Evolutionary conservation across 2,888 invertebrate genomes (phyloP).

Genomic region (Pediacus dermestoides): DNA sequence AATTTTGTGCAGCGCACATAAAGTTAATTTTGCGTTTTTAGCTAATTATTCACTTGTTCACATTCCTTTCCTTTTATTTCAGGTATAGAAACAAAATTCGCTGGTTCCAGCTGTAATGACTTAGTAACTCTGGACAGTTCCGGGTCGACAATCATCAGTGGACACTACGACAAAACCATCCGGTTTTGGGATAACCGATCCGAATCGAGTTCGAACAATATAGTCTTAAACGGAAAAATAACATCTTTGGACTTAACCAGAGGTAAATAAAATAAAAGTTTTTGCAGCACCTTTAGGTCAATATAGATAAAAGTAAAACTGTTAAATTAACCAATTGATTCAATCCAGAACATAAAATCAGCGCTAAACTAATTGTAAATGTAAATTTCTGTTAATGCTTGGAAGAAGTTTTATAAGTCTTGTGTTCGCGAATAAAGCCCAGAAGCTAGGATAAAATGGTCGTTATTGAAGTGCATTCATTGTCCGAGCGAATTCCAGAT

Average conservation of each 20-base stretch:
- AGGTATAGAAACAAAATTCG: constrained; percentile 91
- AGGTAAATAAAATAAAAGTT: constrained; percentile 55
- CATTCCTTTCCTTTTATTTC: constrained; percentile 34
- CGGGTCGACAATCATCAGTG: constrained; percentile 89
- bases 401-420: constrained; percentile 20
- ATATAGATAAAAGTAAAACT: too few relatives aligned
- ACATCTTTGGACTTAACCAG: constrained; percentile 91
- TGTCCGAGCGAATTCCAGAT: constrained; percentile 20
- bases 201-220: constrained; percentile 81
- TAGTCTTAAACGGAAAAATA: constrained; percentile 86
- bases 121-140: constrained; percentile 85
- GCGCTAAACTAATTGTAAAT: constrained; percentile 30
- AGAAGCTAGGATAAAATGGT: constrained; percentile 14
- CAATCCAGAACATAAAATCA: constrained; percentile 21
- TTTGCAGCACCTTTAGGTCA: not conserved
- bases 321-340: constrained; percentile 13
- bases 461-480: constrained; percentile 17
- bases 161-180: constrained; percentile 96
- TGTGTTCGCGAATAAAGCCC: constrained; percentile 11
- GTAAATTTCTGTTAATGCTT: constrained; percentile 29
- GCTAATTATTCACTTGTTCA: too few relatives aligned
- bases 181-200: constrained; percentile 95
- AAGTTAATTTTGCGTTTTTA: too few relatives aligned
- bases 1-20: too few relatives aligned
- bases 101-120: constrained; percentile 96